A percentile compares a stretch with the other conserved stretches of the same genome.
Evolutionary conservation across 1,140 invertebrate genomes (phyloP).

Genomic region (Harpegnathos saltator): DNA sequence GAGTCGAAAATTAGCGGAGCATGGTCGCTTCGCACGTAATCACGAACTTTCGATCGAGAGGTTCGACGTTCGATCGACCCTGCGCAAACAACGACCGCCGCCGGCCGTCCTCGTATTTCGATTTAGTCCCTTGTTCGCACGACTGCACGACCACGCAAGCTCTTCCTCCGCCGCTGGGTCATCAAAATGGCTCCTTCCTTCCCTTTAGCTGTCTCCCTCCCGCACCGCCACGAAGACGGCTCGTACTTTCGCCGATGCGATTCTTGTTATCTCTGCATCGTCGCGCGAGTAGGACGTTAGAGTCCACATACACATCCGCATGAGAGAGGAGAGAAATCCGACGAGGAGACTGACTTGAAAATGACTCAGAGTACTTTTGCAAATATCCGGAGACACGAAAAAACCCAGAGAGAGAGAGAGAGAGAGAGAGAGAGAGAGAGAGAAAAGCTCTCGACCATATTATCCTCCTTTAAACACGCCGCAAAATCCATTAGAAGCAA

Average conservation of each 20-base stretch:
- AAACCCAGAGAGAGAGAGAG: too few relatives aligned
- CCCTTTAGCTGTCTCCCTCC: not conserved
- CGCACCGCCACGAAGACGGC: not conserved
- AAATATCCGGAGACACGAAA: too few relatives aligned
- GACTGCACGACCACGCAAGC: not conserved
- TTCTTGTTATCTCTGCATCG: too few relatives aligned
- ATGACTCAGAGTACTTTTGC: too few relatives aligned
- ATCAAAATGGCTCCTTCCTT: not conserved
- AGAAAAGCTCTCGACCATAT: too few relatives aligned
- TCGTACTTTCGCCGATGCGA: not conserved
- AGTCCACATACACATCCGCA: too few relatives aligned
- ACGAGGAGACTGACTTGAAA: not conserved
- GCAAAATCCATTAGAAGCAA: too few relatives aligned
- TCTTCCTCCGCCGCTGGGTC: not conserved
- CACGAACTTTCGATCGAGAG: slow-evolving; percentile 21
- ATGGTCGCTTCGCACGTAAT: slow-evolving; percentile 24
- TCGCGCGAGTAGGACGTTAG: too few relatives aligned
- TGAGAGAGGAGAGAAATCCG: not conserved
- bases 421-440: too few relatives aligned
- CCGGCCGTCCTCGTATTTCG: not conserved
- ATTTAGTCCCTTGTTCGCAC: not conserved
- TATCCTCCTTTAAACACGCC: too few relatives aligned
- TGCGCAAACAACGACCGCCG: not conserved
- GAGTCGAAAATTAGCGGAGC: slow-evolving; percentile 27
- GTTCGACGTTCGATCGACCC: slow-evolving; percentile 15